Percentiles rank a stretch among this genome's conserved stretches.
phyloP scores from a whole-genome alignment of 2,888 invertebrate genomes.

The Ceriagrion tenellum region DNA sequence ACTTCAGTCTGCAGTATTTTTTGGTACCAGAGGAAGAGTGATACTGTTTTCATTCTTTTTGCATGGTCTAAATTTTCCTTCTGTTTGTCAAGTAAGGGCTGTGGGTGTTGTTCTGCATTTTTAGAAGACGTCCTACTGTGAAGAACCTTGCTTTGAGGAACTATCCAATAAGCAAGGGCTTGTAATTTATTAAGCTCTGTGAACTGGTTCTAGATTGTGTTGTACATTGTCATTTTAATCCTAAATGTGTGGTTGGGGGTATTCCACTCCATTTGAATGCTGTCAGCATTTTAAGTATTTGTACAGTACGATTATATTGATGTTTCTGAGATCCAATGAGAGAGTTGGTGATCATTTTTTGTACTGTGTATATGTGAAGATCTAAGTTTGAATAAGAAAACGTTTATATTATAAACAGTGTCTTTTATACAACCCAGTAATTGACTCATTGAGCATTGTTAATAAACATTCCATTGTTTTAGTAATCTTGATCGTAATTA shows the following conservation, averaged over 20 bases:
- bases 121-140: constrained; percentile 54
- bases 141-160: constrained; percentile 50
- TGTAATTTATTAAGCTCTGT: constrained; percentile 65
- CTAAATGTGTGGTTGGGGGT: constrained; percentile 65
- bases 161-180: constrained; percentile 37
- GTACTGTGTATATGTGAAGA: constrained; percentile 82
- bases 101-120: constrained; percentile 53
- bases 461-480: constrained; percentile 67
- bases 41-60: constrained; percentile 55
- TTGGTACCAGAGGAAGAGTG: constrained; percentile 47
- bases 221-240: constrained; percentile 66
- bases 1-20: constrained; percentile 37
- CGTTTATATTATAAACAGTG: constrained; percentile 76
- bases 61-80: constrained; percentile 52
- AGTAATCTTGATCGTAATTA: constrained; percentile 48
- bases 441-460: constrained; percentile 60
- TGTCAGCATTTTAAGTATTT: constrained; percentile 64
- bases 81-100: constrained; percentile 28
- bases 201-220: constrained; percentile 60
- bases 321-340: constrained; percentile 72
- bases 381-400: constrained; percentile 83
- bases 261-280: constrained; percentile 66
- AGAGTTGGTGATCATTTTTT: constrained; percentile 84
- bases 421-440: constrained; percentile 76
- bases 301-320: constrained; percentile 72